These are phyloP conservation scores for Drepana arcuata DNA, from an alignment of 1,140 invertebrate species.

Conservation along the genomic window DNA sequence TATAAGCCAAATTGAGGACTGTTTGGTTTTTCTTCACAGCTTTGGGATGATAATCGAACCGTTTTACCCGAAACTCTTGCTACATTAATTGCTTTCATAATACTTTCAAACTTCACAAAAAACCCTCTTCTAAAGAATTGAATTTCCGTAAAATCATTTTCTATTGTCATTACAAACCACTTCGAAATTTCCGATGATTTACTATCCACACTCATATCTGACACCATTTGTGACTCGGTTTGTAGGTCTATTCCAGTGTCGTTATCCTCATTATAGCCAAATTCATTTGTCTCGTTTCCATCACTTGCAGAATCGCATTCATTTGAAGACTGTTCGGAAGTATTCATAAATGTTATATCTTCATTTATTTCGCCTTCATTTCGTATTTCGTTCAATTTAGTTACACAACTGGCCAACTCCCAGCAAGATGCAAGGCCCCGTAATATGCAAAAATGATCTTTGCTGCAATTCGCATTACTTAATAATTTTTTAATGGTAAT, in stretches of 20 bases:
- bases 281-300: not conserved
- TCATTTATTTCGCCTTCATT: not conserved
- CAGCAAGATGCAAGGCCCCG: constrained; percentile 42
- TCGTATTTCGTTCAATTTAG: constrained; percentile 29
- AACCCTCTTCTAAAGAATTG: constrained; percentile 52
- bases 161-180: constrained; percentile 61
- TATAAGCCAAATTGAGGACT: constrained; percentile 55
- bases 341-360: not conserved
- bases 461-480: constrained; percentile 32
- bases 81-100: constrained; percentile 48
- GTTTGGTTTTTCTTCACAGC: constrained; percentile 21
- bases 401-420: constrained; percentile 50
- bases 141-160: constrained; percentile 59
- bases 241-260: too few relatives aligned
- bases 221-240: too few relatives aligned
- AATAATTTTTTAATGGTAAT: constrained; percentile 47
- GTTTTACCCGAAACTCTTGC: constrained; percentile 45
- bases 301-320: not conserved
- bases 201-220: not conserved
- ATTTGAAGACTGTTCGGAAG: too few relatives aligned
- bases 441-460: constrained; percentile 58
- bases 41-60: constrained; percentile 46
- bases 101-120: constrained; percentile 53
- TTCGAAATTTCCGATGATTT: constrained; percentile 22
- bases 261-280: not conserved